Evolutionary conservation across 2,113 vertebrate species (phyloP).

Genomic region (Tetrax tetrax): DNA sequence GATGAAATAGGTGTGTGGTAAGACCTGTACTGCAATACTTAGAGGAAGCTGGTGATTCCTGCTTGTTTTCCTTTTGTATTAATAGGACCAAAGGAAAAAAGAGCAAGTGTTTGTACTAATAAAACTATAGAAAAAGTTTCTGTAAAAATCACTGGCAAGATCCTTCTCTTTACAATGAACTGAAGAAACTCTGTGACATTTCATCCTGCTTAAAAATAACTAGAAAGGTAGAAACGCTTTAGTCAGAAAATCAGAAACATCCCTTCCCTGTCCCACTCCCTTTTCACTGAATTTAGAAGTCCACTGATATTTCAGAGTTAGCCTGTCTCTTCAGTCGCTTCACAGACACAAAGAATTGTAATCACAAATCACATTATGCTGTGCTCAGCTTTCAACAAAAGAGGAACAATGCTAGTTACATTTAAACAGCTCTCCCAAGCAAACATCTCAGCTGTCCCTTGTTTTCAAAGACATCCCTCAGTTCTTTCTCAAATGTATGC

Average conservation of each 20-base stretch:
- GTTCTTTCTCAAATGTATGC: not conserved
- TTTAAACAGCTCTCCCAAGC: constrained; percentile 14
- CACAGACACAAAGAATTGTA: constrained; percentile 32
- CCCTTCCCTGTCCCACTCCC: not conserved
- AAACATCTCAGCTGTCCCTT: not conserved
- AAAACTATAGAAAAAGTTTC: not conserved
- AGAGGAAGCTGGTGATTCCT: not conserved
- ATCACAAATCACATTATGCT: constrained; percentile 54
- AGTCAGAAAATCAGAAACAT: not conserved
- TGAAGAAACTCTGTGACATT: not conserved
- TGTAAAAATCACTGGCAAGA: not conserved
- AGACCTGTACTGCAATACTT: not conserved
- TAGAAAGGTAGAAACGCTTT: not conserved
- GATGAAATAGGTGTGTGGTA: not conserved
- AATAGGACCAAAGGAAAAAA: not conserved
- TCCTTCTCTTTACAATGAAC: not conserved
- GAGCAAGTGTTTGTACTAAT: not conserved
- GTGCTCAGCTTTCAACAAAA: constrained; percentile 17
- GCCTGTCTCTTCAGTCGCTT: not conserved
- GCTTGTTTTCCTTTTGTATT: not conserved
- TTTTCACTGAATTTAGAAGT: not conserved
- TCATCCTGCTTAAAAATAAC: not conserved
- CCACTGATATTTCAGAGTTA: not conserved
- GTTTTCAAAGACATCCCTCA: not conserved
- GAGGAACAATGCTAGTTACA: not conserved